Conservation (phyloP, 2,888 invertebrate species). For the Tupiocoris notatus region DNA sequence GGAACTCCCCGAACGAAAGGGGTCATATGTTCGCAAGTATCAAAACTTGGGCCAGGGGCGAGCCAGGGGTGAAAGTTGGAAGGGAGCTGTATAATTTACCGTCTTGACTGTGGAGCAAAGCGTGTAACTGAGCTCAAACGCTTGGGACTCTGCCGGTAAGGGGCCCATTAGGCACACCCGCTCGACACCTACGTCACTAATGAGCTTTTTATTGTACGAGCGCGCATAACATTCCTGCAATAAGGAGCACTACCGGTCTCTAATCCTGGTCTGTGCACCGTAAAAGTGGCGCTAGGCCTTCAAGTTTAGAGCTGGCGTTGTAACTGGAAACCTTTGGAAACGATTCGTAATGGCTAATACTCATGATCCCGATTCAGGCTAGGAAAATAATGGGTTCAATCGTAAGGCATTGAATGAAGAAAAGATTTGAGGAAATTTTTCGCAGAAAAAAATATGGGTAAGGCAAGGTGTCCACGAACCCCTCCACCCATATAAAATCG, state of each 20-base stretch:
- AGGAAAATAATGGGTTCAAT: too few relatives aligned
- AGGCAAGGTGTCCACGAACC: too few relatives aligned
- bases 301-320: neutral
- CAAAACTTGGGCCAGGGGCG: neutral
- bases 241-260: neutral
- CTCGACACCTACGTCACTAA: neutral
- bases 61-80: neutral
- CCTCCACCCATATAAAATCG: too few relatives aligned
- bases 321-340: too few relatives aligned
- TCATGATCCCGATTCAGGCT: too few relatives aligned
- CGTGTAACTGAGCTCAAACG: neutral
- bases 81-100: neutral
- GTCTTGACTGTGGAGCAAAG: neutral
- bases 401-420: too few relatives aligned
- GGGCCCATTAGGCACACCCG: slow-evolving; percentile 15
- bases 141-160: neutral
- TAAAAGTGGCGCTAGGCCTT: neutral
- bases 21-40: neutral
- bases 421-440: too few relatives aligned
- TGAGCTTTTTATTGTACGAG: slow-evolving; percentile 14
- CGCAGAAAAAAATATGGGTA: too few relatives aligned
- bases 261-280: neutral
- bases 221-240: neutral
- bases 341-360: too few relatives aligned
- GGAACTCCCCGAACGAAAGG: neutral